Evolutionary conservation across 2,888 invertebrate genomes (phyloP).

Genomic region (Chrysina gloriosa): DNA sequence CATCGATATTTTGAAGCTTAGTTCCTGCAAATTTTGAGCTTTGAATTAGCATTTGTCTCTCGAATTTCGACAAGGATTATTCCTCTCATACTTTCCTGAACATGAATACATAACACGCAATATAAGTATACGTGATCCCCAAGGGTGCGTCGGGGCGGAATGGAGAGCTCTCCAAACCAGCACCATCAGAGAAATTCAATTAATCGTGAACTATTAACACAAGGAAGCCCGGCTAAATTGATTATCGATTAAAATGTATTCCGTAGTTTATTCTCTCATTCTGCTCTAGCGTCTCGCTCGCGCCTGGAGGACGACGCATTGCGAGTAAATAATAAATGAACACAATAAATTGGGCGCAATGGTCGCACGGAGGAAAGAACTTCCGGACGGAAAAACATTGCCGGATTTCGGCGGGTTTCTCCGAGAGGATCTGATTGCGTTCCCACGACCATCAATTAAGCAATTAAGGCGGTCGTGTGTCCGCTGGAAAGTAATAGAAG

Average conservation of each 20-base stretch:
- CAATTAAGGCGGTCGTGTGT: constrained; percentile 11
- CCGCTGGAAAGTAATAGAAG: constrained; percentile 28
- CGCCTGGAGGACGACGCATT: not conserved
- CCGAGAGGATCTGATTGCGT: constrained; percentile 23
- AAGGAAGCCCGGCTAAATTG: constrained; percentile 13
- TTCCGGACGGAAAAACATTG: constrained; percentile 1
- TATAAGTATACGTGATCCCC: not conserved
- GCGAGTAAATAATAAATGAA: constrained; percentile 28
- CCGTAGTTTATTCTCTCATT: not conserved
- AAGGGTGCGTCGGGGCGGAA: not conserved
- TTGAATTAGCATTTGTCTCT: constrained; percentile 25
- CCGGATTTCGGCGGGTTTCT: not conserved
- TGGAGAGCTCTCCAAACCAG: not conserved
- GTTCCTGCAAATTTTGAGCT: constrained; percentile 27
- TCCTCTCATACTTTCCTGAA: not conserved
- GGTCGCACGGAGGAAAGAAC: not conserved
- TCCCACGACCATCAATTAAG: constrained; percentile 32
- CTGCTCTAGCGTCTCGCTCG: not conserved
- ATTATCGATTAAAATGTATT: constrained; percentile 31
- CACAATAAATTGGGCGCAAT: constrained; percentile 14
- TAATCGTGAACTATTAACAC: constrained; percentile 37
- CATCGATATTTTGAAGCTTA: too few relatives aligned
- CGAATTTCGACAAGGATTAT: constrained; percentile 18
- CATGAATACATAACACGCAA: constrained; percentile 22
- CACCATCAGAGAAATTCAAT: constrained; percentile 13